Evolutionary conservation across 2,797 vertebrate species (phyloP).

Genomic region (Ceryle rudis): DNA sequence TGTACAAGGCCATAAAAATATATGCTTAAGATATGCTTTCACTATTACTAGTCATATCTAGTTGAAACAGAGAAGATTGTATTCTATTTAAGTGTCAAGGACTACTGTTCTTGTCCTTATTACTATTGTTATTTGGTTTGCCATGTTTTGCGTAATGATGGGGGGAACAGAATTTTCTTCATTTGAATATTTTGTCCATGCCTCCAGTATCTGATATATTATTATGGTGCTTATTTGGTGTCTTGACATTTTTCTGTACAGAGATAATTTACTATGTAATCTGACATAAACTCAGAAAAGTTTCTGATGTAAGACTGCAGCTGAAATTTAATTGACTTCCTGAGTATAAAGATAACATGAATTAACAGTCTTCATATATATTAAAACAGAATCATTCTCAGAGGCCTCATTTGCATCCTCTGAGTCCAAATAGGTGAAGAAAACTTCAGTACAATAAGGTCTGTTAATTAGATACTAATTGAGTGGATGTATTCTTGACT

Average conservation of each 20-base stretch:
- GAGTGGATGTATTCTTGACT: neutral
- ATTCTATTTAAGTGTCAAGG: neutral
- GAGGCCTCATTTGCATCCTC: neutral
- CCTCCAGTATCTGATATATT: neutral
- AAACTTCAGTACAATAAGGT: neutral
- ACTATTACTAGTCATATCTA: neutral
- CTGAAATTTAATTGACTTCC: neutral
- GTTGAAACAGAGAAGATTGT: neutral
- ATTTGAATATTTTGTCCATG: neutral
- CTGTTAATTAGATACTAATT: neutral
- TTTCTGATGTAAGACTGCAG: neutral
- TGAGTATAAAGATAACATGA: neutral
- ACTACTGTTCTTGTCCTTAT: neutral
- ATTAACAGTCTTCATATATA: neutral
- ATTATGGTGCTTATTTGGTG: neutral
- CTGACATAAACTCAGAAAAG: neutral
- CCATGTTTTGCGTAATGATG: neutral
- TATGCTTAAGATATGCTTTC: fast-evolving
- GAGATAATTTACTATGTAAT: neutral
- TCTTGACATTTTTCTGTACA: neutral
- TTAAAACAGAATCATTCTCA: neutral
- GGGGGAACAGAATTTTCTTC: neutral
- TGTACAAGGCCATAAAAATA: fast-evolving
- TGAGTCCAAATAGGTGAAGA: neutral
- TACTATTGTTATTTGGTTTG: neutral